phyloP scores from a whole-genome alignment of 2,888 invertebrate species.

The Anthrax anthrax region DNA sequence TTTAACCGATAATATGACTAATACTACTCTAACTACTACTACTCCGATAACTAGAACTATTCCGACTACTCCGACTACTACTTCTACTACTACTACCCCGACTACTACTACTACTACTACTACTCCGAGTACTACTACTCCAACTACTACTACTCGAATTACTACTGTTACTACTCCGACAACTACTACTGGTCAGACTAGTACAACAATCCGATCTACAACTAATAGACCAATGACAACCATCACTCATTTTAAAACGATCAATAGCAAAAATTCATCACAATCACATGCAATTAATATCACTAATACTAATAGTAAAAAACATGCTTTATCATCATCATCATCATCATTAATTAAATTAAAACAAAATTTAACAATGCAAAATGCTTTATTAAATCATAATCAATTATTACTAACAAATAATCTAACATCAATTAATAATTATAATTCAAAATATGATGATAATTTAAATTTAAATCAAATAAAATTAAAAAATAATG shows the following conservation, averaged over 20 bases:
- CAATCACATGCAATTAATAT: not conserved
- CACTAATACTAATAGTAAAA: not conserved
- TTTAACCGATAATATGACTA: not conserved
- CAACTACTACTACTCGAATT: not conserved
- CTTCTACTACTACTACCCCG: not conserved
- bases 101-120: not conserved
- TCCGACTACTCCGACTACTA: too few species aligned
- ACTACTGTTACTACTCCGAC: too few species aligned
- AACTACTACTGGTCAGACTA: not conserved
- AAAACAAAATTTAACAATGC: conserved; percentile 2
- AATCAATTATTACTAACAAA: not conserved
- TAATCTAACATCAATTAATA: too few species aligned
- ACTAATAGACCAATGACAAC: too few species aligned
- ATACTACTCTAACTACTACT: not conserved
- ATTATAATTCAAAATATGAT: too few species aligned
- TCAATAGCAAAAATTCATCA: conserved; percentile 1
- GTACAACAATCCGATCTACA: too few species aligned
- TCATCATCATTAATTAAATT: conserved; percentile 1
- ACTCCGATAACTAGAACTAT: too few species aligned
- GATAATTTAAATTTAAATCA: conserved; percentile 9
- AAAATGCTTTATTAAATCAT: not conserved
- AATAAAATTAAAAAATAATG: conserved; percentile 9
- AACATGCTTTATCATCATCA: conserved; percentile 1
- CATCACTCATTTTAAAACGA: too few species aligned
- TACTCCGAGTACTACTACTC: not conserved